Percentiles rank a stretch among this genome's conserved stretches.
Conservation (phyloP, 2,888 invertebrate species). For the Cheiracanthium punctorium region DNA sequence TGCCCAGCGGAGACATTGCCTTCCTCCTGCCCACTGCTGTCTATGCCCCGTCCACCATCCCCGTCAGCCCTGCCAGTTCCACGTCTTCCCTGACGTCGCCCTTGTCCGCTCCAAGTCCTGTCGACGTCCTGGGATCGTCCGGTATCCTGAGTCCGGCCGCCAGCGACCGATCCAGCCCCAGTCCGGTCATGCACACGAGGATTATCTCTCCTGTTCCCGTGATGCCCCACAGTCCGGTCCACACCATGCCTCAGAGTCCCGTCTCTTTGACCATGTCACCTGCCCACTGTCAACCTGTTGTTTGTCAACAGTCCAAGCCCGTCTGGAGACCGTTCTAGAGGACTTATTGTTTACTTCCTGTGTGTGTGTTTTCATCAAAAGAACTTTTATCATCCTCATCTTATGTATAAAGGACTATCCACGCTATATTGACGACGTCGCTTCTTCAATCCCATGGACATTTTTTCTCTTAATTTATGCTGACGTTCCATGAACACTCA, state of each 20-base stretch:
- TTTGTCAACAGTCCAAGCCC: conserved; percentile 41
- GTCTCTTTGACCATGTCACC: conserved; percentile 14
- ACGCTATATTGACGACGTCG: too few species aligned
- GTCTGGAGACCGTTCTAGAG: conserved; percentile 70
- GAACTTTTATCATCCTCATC: background rate
- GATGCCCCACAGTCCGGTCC: conserved; percentile 18
- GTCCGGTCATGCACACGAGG: conserved; percentile 47
- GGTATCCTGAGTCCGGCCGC: conserved; percentile 70
- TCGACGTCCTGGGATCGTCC: conserved; percentile 70
- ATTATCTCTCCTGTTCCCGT: background rate
- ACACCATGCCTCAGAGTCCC: background rate
- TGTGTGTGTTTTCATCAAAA: too few species aligned
- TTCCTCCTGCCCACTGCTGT: conserved; percentile 81
- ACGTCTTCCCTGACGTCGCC: conserved; percentile 52
- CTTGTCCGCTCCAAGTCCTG: conserved; percentile 49
- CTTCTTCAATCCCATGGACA: background rate
- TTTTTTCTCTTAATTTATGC: background rate
- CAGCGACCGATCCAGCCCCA: conserved; percentile 68
- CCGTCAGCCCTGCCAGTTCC: conserved; percentile 65
- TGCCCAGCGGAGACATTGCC: conserved; percentile 88
- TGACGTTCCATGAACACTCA: too few species aligned
- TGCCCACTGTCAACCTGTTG: conserved; percentile 34
- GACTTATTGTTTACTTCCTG: too few species aligned
- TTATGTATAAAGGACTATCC: too few species aligned
- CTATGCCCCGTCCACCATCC: conserved; percentile 52